Evolutionary conservation across 2,888 invertebrate genomes (phyloP), one percentile per base, ranked within the genome.

Genomic region (Andrena haemorrhoa): DNA sequence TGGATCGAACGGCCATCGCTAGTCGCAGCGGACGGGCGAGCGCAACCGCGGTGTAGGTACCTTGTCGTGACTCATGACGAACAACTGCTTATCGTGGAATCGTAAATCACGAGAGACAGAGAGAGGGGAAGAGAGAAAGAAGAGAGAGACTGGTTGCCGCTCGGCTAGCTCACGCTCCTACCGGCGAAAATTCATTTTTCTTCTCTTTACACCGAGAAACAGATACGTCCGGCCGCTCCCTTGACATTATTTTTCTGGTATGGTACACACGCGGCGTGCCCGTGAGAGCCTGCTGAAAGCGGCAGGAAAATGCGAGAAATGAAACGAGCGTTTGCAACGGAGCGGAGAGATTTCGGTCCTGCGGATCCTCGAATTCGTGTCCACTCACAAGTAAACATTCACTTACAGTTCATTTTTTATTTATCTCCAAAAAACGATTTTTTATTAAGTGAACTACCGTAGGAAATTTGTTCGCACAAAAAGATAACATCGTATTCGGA

Each of bases 41-140:
- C 26, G 0, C 12, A 10, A n/a, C 51, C 65, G 41, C n/a, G 53
- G 23, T 56, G 35, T 35, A 53, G 41, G 41, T 41, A 41, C 16
- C 49, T 71, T 49, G n/a, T 29, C 61, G 74, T 82, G 77, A 82
- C 33, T 82, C 78, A 75, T 64, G 51, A 53, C 71, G 82, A 72
- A 63, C 78, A 69, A 75, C 65, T 69, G 60, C 35, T 82, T 83
- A 82, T 83, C 83, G 63, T 31, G 68, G 65, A 63, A 83, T 82
- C 74, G 71, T 75, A 72, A 78, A 75, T 75, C 78, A 72, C 70
- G 56, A 60, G 60, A 72, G 7, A 73, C 6, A 56, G 20, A n/a
- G 20, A 53, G 47, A 60, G 26, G 65, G 33, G 20, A 1, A 26
- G 58, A 23, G 35, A 7, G 2, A n/a, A 10, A 4, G 58, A 31